Percentiles rank a stretch among this genome's conserved stretches.
Conservation (phyloP, 2,888 invertebrate species). For the Thysanoteuthis rhombus region DNA sequence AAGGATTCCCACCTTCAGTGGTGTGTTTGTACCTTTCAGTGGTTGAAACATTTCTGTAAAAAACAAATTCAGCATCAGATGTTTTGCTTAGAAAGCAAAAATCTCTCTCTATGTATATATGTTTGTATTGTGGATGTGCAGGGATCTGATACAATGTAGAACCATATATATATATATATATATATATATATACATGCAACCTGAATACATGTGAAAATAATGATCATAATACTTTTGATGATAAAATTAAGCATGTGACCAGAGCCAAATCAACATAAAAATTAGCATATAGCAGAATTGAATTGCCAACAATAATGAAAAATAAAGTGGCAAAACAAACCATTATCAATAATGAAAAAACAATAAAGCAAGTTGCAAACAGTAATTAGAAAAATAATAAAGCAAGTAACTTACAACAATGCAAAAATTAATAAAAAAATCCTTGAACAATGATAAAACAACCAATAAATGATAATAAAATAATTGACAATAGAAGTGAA, state of each 20-base stretch:
- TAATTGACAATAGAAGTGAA: not conserved
- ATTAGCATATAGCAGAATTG: not conserved
- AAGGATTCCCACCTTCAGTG: too few species aligned
- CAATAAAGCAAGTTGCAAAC: not conserved
- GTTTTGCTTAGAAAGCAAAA: too few species aligned
- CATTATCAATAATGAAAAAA: not conserved
- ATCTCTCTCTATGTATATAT: too few species aligned
- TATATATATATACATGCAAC: too few species aligned
- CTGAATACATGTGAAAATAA: not conserved
- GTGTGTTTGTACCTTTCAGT: too few species aligned
- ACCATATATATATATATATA: too few species aligned
- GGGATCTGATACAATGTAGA: too few species aligned
- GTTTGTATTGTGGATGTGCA: too few species aligned
- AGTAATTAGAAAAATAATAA: constrained; percentile 1
- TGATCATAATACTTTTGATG: not conserved
- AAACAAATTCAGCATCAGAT: too few species aligned
- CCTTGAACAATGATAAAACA: not conserved
- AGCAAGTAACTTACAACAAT: not conserved
- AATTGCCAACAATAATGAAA: not conserved
- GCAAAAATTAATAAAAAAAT: not conserved
- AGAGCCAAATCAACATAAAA: not conserved
- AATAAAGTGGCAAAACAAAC: not conserved
- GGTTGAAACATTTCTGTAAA: too few species aligned
- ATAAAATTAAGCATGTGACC: not conserved
- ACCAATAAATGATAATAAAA: not conserved